Evolutionary conservation across 2,888 invertebrate species (phyloP).

Genomic region (Eupithecia vulgata): DNA sequence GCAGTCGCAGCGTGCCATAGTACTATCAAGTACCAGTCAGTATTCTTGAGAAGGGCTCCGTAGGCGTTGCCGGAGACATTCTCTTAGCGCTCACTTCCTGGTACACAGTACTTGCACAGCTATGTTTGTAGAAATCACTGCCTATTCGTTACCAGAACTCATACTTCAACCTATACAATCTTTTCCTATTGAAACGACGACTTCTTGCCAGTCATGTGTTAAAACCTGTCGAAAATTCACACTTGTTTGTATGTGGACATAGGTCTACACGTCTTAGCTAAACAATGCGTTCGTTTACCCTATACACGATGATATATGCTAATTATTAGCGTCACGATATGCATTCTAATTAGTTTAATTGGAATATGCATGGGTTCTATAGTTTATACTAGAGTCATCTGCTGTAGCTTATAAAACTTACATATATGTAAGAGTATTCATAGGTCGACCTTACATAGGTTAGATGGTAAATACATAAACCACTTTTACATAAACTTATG

Average conservation of each 20-base stretch:
- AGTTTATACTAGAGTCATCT: not conserved
- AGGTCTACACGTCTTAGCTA: constrained; percentile 29
- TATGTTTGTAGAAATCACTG: constrained; percentile 32
- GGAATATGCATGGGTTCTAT: constrained; percentile 42
- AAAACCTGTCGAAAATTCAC: constrained; percentile 21
- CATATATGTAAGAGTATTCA: not conserved
- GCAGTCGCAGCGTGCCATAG: constrained; percentile 62
- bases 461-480: not conserved
- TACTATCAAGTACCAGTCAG: constrained; percentile 48
- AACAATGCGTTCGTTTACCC: constrained; percentile 58
- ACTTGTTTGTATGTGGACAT: constrained; percentile 24
- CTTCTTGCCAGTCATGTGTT: not conserved
- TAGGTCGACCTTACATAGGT: not conserved
- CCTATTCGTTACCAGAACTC: not conserved
- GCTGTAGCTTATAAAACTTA: not conserved
- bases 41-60: constrained; percentile 52
- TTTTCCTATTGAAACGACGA: not conserved
- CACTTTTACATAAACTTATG: not conserved
- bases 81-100: constrained; percentile 66
- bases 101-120: constrained; percentile 47
- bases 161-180: not conserved
- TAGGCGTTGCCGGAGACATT: constrained; percentile 69
- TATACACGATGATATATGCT: constrained; percentile 51
- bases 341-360: constrained; percentile 56
- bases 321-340: constrained; percentile 51